Percentiles rank a stretch among this genome's conserved stretches.
phyloP scores from a whole-genome alignment of 2,797 vertebrate genomes.

The Chrosomus eos region DNA sequence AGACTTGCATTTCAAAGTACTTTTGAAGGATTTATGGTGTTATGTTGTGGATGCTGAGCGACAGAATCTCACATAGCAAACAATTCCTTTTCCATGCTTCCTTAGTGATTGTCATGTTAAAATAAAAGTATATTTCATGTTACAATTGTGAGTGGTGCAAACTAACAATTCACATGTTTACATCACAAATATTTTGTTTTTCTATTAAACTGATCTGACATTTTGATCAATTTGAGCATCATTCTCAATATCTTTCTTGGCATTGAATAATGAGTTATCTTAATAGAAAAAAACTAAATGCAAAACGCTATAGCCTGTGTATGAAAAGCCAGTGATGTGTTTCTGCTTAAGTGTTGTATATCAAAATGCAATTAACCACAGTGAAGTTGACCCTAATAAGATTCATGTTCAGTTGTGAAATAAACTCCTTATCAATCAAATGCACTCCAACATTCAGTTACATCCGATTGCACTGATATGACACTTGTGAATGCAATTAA shows the following conservation, averaged over 20 bases:
- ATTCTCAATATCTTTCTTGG: background rate
- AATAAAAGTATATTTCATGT: background rate
- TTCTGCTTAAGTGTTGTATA: constrained; percentile 61
- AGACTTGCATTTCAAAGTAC: constrained; percentile 32
- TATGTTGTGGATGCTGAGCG: background rate
- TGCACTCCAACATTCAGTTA: constrained; percentile 56
- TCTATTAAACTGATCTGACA: background rate
- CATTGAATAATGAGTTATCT: background rate
- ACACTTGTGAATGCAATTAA: background rate
- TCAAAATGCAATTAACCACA: constrained; percentile 66
- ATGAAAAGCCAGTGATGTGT: constrained; percentile 49
- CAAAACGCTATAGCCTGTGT: too few relatives aligned
- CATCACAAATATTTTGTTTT: background rate
- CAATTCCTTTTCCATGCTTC: background rate
- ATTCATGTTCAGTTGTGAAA: constrained; percentile 50
- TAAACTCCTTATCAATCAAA: constrained; percentile 62
- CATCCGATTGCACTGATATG: constrained; percentile 41
- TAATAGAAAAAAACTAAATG: background rate
- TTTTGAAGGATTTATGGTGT: constrained; percentile 47
- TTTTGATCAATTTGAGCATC: background rate
- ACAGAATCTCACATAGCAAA: constrained; percentile 6
- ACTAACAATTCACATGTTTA: background rate
- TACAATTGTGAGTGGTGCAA: background rate
- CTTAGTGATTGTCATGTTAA: background rate
- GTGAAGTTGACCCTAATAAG: constrained; percentile 62